phyloP scores from a whole-genome alignment of 2,888 invertebrate genomes.

The Sialis fuliginosa region DNA sequence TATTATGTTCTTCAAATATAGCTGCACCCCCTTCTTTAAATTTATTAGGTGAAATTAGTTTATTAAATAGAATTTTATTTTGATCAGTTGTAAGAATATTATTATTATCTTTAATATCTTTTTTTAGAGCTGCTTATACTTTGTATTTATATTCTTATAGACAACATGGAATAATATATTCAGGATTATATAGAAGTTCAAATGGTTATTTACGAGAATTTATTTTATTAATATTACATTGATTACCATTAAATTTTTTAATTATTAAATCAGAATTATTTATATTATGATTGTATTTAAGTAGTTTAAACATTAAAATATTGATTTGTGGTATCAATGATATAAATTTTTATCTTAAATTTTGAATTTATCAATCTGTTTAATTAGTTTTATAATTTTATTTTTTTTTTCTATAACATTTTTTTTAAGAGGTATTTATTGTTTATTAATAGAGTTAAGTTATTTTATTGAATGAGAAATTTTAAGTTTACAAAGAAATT shows the following conservation, averaged over 20 bases:
- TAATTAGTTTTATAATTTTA: slow-evolving; percentile 31
- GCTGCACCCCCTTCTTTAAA: slow-evolving; percentile 47
- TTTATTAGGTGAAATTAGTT: slow-evolving; percentile 45
- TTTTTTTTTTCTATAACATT: slow-evolving; percentile 23
- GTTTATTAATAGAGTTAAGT: slow-evolving; percentile 27
- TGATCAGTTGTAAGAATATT: slow-evolving; percentile 32
- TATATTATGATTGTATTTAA: slow-evolving; percentile 36
- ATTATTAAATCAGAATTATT: slow-evolving; percentile 34
- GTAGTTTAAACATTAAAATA: slow-evolving; percentile 45
- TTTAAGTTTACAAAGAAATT: slow-evolving; percentile 29
- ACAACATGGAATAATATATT: slow-evolving; percentile 40
- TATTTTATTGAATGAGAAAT: slow-evolving; percentile 37
- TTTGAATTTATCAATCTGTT: slow-evolving; percentile 31
- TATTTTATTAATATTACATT: slow-evolving; percentile 42
- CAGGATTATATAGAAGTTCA: slow-evolving; percentile 31
- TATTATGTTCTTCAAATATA: slow-evolving; percentile 43
- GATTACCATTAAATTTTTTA: slow-evolving; percentile 42
- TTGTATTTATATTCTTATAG: slow-evolving; percentile 42
- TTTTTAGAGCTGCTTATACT: slow-evolving; percentile 47
- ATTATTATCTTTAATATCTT: slow-evolving; percentile 36
- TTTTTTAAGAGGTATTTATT: slow-evolving; percentile 24
- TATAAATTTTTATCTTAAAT: slow-evolving; percentile 33
- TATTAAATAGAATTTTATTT: slow-evolving; percentile 38
- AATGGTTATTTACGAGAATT: slow-evolving; percentile 32
- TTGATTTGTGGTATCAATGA: slow-evolving; percentile 48